Conservation (phyloP, 2,888 invertebrate genomes). For the Lampropteryx suffumata region DNA sequence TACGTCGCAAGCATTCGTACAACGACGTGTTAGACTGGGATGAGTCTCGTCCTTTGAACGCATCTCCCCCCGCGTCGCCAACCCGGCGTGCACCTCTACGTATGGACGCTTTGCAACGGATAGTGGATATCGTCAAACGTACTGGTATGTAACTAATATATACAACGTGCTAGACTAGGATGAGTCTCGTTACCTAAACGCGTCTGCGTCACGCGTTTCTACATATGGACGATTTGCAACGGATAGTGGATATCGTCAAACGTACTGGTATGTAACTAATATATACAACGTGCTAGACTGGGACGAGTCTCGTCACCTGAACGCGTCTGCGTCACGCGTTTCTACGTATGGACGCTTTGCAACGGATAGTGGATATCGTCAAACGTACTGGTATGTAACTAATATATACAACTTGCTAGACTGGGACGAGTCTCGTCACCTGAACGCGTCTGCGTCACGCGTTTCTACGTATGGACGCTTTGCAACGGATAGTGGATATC, state of each 20-base stretch:
- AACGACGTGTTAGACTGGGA: conserved; percentile 90
- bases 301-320: too few species aligned
- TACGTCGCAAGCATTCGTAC: conserved; percentile 90
- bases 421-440: too few species aligned
- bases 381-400: not conserved
- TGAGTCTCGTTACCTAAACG: too few species aligned
- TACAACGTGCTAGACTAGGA: too few species aligned
- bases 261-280: not conserved
- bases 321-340: too few species aligned
- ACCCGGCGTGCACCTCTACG: conserved; percentile 82
- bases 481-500: not conserved
- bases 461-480: too few species aligned
- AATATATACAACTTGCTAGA: not conserved
- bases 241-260: not conserved
- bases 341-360: too few species aligned
- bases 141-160: conserved; percentile 79
- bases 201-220: too few species aligned
- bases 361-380: not conserved
- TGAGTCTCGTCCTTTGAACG: conserved; percentile 70
- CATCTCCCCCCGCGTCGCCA: conserved; percentile 86
- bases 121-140: conserved; percentile 93
- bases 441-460: too few species aligned
- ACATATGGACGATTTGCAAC: too few species aligned
- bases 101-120: conserved; percentile 91
- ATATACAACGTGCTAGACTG: not conserved